Evolutionary conservation across 2,797 vertebrate species (phyloP).

Genomic region (Rhinella marina): DNA sequence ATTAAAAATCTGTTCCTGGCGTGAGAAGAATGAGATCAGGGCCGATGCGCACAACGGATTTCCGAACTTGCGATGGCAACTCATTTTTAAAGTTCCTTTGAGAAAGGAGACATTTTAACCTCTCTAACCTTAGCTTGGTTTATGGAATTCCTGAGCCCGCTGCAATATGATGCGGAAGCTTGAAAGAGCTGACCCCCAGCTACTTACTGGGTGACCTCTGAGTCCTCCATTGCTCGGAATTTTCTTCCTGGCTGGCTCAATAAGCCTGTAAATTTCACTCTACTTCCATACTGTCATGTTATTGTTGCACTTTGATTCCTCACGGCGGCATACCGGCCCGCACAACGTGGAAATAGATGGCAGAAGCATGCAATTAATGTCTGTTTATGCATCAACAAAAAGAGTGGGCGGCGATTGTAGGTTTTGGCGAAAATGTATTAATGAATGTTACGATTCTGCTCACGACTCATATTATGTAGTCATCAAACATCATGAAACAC

Average conservation of each 20-base stretch:
- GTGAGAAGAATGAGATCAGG: conserved; percentile 29
- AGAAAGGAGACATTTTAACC: conserved; percentile 49
- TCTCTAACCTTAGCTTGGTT: conserved; percentile 23
- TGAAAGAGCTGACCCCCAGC: conserved; percentile 42
- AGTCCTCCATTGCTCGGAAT: conserved; percentile 17
- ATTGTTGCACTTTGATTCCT: conserved; percentile 49
- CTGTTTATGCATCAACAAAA: conserved; percentile 10
- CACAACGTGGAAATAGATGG: conserved; percentile 41
- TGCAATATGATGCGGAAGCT: conserved; percentile 50
- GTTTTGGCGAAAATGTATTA: not conserved
- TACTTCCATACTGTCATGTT: conserved; percentile 39
- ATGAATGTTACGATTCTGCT: conserved; percentile 16
- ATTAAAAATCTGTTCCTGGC: conserved; percentile 30
- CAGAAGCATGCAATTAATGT: conserved; percentile 29
- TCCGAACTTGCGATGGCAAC: conserved; percentile 25
- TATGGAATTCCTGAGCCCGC: conserved; percentile 42
- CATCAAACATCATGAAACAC: not conserved
- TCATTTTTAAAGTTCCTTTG: conserved; percentile 52
- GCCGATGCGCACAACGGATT: conserved; percentile 6
- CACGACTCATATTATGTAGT: not conserved
- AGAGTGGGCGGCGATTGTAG: not conserved
- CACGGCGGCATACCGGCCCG: not conserved
- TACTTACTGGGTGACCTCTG: conserved; percentile 47
- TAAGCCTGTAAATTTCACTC: conserved; percentile 47
- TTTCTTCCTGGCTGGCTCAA: conserved; percentile 35